phyloP scores from a whole-genome alignment of 2,113 vertebrate genomes.

The Hippocampus zosterae region DNA sequence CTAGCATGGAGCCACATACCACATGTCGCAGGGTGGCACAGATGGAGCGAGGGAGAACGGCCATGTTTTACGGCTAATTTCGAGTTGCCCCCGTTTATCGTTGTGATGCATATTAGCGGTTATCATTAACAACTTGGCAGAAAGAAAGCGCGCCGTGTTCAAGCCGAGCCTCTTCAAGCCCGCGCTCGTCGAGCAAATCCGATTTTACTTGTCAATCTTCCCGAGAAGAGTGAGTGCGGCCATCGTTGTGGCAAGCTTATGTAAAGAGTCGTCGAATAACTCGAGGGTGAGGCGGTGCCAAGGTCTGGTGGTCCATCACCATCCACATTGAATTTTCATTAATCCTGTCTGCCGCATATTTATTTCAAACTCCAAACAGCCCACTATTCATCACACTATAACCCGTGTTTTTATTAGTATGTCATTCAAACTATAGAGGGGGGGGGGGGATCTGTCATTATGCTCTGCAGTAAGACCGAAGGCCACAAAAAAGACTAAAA shows the following conservation, averaged over 20 bases:
- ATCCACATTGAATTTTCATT: conserved; percentile 36
- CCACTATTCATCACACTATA: conserved; percentile 40
- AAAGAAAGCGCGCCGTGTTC: background rate
- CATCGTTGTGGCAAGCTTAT: conserved; percentile 6
- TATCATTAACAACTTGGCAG: background rate
- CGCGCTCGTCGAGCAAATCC: background rate
- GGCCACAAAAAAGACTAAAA: conserved; percentile 14
- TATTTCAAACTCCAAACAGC: conserved; percentile 40
- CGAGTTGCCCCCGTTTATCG: no score
- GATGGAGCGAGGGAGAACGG: conserved; percentile 14
- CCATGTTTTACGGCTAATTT: no score
- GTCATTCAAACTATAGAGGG: conserved; percentile 25
- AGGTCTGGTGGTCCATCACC: conserved; percentile 31
- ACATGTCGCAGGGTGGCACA: conserved; percentile 38
- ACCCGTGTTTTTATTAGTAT: conserved; percentile 44
- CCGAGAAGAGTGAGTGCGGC: background rate
- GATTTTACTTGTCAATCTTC: background rate
- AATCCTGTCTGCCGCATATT: conserved; percentile 32
- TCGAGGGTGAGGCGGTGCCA: conserved; percentile 33
- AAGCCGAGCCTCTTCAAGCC: background rate
- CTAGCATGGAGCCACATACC: conserved; percentile 41
- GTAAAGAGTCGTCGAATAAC: conserved; percentile 15
- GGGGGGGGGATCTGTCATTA: conserved; percentile 2
- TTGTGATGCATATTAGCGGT: background rate
- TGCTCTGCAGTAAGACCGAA: conserved; percentile 9